Base-by-base conservation (phyloP, 2,113 vertebrate species). In the Aldabrachelys gigantea region DNA sequence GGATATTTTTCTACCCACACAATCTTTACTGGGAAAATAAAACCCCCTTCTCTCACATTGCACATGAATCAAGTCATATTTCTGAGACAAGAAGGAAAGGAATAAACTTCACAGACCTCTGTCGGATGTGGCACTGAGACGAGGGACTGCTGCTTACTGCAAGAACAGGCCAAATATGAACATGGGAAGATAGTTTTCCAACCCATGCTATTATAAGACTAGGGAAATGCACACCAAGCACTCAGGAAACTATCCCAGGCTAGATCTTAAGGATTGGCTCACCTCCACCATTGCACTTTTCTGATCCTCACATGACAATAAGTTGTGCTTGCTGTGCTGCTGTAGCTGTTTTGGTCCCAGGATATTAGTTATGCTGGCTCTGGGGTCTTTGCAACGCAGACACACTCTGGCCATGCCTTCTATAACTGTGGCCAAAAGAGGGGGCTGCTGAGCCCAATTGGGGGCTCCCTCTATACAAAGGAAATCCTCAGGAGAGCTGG, bases 1-100 rank as follows among this genome's bases (percentile, higher is more conserved):
- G 96, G 91, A 97, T 95, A 89, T 95, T 95, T 97, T 97, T 89
- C 97, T 97, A 96, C 97, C 97, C 97, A 98, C 98, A 97, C 97
- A 82, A 92, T 98, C 97, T 97, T 90, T 94, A 95, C 80, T 89
- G 94, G 90, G 35, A 94, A 94, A 88, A 95, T 96, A 96, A 91
- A 84, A 75, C 56, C 13, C 41, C 24, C 52, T 75, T 89, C 81
- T 92, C 83, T 93, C 75, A 94, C 90, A 94, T 81, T 89, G 89
- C 92, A 86, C 82, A 88, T 52, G 31, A 81, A 96, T 87, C 79
- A 97, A 91, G 84, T 56, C 94, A 65, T 95, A 59, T 50, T 92
- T 94, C 44, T 92, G 88, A 82, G 82, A 91, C 57, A 96, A 90
- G 87, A 91, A 80, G 35, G 65, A 47, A 96, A 97, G 50, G 89